Evolutionary conservation across 2,797 vertebrate species (phyloP), one percentile per base, ranked within the genome.

Genomic region (Karalla daura): DNA sequence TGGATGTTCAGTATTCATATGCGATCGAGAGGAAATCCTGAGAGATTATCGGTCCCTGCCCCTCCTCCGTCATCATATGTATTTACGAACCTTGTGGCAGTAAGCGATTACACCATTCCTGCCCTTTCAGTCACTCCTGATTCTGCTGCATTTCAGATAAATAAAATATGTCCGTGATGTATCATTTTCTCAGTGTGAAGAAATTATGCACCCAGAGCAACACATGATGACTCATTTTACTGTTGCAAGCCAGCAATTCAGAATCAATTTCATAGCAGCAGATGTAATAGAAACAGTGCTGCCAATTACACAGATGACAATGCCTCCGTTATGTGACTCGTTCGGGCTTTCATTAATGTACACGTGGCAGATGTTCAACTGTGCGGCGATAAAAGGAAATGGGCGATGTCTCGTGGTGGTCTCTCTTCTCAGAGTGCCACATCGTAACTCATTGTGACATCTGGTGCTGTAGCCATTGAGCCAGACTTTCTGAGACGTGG

Each of bases 321-420:
- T 76, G 40, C 37, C 43, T 75, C 79, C 56, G 74, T 49, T 49
- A 23, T 33, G 41, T 30, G 7, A 40, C 73, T 82, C 70, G 74
- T 80, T 76, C 43, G 37, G 63, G 50, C 44, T 69, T 70, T 53
- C 62, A 77, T 87, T 84, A 78, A 66, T 74, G 78, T 72, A 78
- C 74, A 78, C 60, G 47, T 65, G 59, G 70, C 83, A 86, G 86
- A 84, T 87, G 89, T 80, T 89, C 76, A 74, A 73, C 74, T 67
- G 79, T 53, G 65, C 51, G 49, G 56, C 62, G 70, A 72, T 75
- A 74, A 66, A 70, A 82, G 54, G 76, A 70, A 86, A 83, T 83
- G 71, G 74, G 52, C 49, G 59, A 41, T 67, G 63, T 86, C 70
- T 77, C 20, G 24, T 74, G 54, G 71, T 65, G 66, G 72, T 69